Conservation (phyloP, 2,113 vertebrate genomes). For the mouse (Mus musculus) region DNA sequence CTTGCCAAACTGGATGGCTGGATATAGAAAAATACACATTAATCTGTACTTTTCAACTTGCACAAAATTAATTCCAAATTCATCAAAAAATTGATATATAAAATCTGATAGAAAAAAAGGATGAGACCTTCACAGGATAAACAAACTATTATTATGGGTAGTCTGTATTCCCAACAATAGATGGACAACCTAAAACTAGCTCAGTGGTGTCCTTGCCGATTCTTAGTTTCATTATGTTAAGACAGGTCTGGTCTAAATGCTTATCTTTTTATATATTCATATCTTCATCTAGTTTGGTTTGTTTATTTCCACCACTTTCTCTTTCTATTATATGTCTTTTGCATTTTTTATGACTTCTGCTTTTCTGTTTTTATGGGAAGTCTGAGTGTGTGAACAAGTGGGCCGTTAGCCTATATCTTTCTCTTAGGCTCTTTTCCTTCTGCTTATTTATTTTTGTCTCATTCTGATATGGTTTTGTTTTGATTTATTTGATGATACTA, state of each 20-base stretch:
- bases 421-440: not conserved
- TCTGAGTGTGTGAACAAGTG: not conserved
- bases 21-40: not conserved
- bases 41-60: not conserved
- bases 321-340: not conserved
- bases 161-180: not conserved
- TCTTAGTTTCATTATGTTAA: not conserved
- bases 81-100: not conserved
- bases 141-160: not conserved
- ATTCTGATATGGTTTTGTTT: not conserved
- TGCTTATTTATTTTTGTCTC: not conserved
- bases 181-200: not conserved
- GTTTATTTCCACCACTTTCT: not conserved
- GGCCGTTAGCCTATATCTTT: not conserved
- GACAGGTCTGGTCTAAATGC: not conserved
- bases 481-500: not conserved
- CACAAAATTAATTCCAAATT: not conserved
- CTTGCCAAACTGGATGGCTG: not conserved
- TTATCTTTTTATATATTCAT: not conserved
- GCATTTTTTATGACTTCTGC: not conserved
- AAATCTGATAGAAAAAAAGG: not conserved
- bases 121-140: not conserved
- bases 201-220: not conserved
- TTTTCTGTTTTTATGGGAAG: not conserved
- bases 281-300: not conserved